phyloP scores from a whole-genome alignment of 2,113 vertebrate species.

The Psammodynastes pulverulentus region DNA sequence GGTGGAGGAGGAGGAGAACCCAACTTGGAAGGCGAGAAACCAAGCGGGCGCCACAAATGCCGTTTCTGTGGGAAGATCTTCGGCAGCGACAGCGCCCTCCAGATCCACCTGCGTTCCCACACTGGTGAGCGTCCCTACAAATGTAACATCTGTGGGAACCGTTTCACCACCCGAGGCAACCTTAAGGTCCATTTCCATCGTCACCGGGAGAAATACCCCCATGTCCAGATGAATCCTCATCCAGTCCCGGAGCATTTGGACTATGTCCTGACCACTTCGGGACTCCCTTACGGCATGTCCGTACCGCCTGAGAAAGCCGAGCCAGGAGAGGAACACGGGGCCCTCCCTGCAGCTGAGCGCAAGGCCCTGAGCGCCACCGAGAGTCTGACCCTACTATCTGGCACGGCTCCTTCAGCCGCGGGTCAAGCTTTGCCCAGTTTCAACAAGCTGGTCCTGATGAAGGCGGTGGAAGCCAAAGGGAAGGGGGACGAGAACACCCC shows the following conservation, averaged over 20 bases:
- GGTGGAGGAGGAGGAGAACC: constrained; percentile 42
- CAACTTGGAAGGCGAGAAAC: constrained; percentile 78
- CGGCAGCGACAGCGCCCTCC: constrained; percentile 89
- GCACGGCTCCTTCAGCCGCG: constrained; percentile 17
- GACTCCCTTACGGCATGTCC: constrained; percentile 69
- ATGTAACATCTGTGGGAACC: constrained; percentile 88
- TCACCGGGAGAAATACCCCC: constrained; percentile 88
- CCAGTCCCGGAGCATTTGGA: constrained; percentile 72
- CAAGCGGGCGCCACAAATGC: constrained; percentile 79
- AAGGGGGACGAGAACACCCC: constrained; percentile 71
- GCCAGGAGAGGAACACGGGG: constrained; percentile 33
- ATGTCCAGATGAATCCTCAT: constrained; percentile 86
- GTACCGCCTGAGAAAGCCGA: constrained; percentile 62
- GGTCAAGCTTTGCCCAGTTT: constrained; percentile 59
- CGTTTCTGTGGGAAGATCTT: constrained; percentile 88
- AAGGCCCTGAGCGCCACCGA: constrained; percentile 63
- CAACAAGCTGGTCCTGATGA: constrained; percentile 70
- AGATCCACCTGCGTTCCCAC: constrained; percentile 90
- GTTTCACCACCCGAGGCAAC: constrained; percentile 91
- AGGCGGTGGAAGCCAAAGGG: constrained; percentile 63
- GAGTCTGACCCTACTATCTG: constrained; percentile 56
- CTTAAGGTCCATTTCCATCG: constrained; percentile 91
- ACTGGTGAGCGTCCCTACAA: constrained; percentile 91
- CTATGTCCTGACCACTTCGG: constrained; percentile 66
- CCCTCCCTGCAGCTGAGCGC: constrained; percentile 39